Base-by-base conservation (phyloP, 2,113 vertebrate genomes). In the Marmota flaviventris region DNA sequence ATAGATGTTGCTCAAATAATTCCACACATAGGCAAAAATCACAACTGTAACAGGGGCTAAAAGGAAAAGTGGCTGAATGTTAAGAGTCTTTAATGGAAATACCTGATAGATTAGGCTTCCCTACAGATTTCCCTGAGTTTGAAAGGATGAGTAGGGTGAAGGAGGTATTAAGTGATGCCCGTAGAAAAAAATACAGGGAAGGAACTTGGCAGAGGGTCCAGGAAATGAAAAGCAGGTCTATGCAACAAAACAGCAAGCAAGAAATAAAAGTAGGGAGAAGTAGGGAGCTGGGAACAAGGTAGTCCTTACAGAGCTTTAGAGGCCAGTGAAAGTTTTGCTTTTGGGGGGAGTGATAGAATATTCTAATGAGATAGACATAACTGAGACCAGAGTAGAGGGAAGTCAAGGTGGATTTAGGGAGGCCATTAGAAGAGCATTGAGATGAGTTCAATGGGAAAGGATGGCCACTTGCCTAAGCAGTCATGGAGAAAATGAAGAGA, bases 201-300 rank as follows among this genome's bases (percentile, higher is more conserved):
- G 4, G 32, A 56, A n/a, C 58, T n/a, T 45, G 22, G 0, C 20
- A 51, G 10, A 29, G 9, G 9, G 1, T 51, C 22, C 7, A 2
- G 20, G 37, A 29, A 56, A 58, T 56, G 22, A 58, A 51, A 72
- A 37, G 8, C 39, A 63, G 42, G 29, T 79, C 29, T 17, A 3
- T 8, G 8, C 7, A 45, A 61, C 53, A 61, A 92, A 51, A n/a
- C 76, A 67, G 25, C 56, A 24, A 56, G 25, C 69, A 24, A 56
- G 7, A 5, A 17, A 20, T 5, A 8, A 20, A 53, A 34, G 45
- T 24, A 48, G 10, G 45, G 32, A 4, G 16, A 42, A 48, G 14
- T 37, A 11, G 3, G 53, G 3, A 4, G 4, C 32, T 24, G 25
- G 70, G 45, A 56, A n/a, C 25, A 5, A 39, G 17, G 34, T 3